A percentile compares a stretch with the other conserved stretches of the same genome.
Conservation (phyloP, 1,140 invertebrate species). For the Chironomus tepperi region DNA sequence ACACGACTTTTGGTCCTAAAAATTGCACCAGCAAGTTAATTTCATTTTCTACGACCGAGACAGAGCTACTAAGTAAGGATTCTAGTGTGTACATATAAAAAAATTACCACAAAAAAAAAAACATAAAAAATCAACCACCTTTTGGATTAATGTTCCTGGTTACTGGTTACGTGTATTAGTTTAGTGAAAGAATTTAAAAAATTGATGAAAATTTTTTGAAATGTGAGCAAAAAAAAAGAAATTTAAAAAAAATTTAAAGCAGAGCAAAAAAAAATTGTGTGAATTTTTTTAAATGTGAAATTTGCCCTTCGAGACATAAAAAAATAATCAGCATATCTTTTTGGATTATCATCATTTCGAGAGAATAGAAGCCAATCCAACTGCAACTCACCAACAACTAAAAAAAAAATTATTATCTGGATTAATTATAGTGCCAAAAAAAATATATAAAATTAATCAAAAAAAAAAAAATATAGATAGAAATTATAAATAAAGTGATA, state of each 20-base stretch:
- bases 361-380: neutral
- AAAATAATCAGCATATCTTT: conserved; percentile 9
- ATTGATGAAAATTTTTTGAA: neutral
- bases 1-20: neutral
- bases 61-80: too few species aligned
- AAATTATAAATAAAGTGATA: neutral
- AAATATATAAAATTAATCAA: neutral
- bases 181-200: conserved; percentile 5
- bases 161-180: neutral
- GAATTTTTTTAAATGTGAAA: conserved; percentile 9
- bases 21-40: neutral
- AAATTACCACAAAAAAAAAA: too few species aligned
- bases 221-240: neutral
- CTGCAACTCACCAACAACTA: neutral
- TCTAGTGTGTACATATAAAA: too few species aligned
- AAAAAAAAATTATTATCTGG: neutral
- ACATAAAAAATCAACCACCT: too few species aligned
- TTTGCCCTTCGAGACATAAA: neutral
- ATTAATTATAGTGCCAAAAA: conserved; percentile 14
- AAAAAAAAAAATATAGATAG: neutral
- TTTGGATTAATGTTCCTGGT: conserved; percentile 25
- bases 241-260: neutral
- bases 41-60: neutral
- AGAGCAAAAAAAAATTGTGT: neutral
- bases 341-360: neutral